Percentiles rank a stretch among this genome's conserved stretches.
Evolutionary conservation across 2,113 vertebrate species (phyloP).

Genomic region (Petromus typicus): DNA sequence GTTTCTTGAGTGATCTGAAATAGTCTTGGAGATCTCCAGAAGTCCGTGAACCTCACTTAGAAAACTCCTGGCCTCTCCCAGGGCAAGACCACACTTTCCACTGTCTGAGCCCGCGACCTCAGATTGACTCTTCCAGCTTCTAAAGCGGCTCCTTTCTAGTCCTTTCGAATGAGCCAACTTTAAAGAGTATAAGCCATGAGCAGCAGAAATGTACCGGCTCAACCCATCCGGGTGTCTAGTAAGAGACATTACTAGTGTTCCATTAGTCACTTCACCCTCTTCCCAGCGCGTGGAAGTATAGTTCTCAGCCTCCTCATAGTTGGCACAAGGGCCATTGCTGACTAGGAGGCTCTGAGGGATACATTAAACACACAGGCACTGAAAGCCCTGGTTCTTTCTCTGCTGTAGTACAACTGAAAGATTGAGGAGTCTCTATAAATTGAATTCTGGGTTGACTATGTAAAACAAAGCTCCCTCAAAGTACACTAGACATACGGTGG

Average conservation of each 20-base stretch:
- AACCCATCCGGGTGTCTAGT: not conserved
- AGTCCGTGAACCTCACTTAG: not conserved
- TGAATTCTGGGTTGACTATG: not conserved
- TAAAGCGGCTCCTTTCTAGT: not conserved
- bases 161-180: not conserved
- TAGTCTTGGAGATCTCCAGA: not conserved
- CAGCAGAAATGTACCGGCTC: not conserved
- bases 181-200: not conserved
- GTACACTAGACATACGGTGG: not conserved
- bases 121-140: not conserved
- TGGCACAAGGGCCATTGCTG: not conserved
- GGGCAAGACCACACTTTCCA: not conserved
- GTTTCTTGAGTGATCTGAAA: not conserved
- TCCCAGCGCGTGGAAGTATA: not conserved
- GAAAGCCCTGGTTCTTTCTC: not conserved
- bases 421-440: not conserved
- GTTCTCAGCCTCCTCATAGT: not conserved
- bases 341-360: not conserved
- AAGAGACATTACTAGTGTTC: not conserved
- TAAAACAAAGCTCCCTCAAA: not conserved
- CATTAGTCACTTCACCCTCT: not conserved
- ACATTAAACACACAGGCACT: not conserved
- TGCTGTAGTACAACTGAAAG: not conserved
- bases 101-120: not conserved
- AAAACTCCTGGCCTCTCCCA: not conserved